phyloP scores from a whole-genome alignment of 2,888 invertebrate species.

The Acanthococcus lagerstroemiae region DNA sequence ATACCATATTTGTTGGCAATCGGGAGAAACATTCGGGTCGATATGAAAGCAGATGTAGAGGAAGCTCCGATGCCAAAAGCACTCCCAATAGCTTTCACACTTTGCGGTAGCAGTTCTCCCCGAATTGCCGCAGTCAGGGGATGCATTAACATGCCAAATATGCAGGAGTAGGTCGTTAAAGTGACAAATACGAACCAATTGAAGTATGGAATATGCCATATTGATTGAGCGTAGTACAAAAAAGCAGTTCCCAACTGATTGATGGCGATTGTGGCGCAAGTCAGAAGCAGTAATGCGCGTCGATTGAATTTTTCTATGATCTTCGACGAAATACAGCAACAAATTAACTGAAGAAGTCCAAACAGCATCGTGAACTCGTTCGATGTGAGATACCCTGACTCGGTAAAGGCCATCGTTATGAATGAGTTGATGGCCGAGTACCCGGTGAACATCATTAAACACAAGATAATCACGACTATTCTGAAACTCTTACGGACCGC shows the following conservation, averaged over 20 bases:
- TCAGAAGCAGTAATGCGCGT: slow-evolving; percentile 29
- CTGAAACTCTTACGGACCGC: slow-evolving; percentile 28
- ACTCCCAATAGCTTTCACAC: slow-evolving; percentile 6
- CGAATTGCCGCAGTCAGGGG: neutral
- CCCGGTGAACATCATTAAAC: neutral
- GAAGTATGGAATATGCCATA: neutral
- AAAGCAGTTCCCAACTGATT: neutral
- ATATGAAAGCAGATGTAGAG: neutral
- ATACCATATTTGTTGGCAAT: neutral
- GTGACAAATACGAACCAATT: slow-evolving; percentile 9
- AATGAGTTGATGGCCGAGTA: slow-evolving; percentile 33
- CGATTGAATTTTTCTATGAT: slow-evolving; percentile 35
- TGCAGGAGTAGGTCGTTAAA: neutral
- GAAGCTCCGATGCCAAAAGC: neutral
- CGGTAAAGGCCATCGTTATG: slow-evolving; percentile 34
- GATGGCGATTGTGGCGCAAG: neutral
- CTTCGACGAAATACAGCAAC: slow-evolving; percentile 34
- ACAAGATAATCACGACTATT: neutral
- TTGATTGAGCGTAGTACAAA: neutral
- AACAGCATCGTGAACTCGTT: slow-evolving; percentile 36
- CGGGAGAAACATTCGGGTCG: slow-evolving; percentile 1
- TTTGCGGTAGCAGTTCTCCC: slow-evolving; percentile 7
- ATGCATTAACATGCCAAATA: neutral
- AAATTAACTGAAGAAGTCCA: slow-evolving; percentile 35
- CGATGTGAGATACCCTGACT: slow-evolving; percentile 33